phyloP scores from a whole-genome alignment of 2,888 invertebrate genomes.

The Agrochola lychnidis region DNA sequence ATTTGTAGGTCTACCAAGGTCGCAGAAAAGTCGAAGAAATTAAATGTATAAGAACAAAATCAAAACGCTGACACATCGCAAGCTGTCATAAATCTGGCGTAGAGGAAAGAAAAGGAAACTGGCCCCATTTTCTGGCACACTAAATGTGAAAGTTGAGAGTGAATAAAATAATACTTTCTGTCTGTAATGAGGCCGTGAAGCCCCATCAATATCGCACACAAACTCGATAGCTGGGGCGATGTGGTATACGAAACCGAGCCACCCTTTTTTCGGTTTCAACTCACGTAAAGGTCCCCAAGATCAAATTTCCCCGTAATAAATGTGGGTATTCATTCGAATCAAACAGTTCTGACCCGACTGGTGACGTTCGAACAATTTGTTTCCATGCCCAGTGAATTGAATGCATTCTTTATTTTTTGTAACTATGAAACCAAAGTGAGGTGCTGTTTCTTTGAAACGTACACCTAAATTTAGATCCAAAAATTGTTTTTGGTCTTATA shows the following conservation, averaged over 20 bases:
- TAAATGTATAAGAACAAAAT: constrained; percentile 1
- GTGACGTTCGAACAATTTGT: constrained; percentile 57
- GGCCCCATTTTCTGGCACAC: constrained; percentile 3
- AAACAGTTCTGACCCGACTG: constrained; percentile 70
- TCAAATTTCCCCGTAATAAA: constrained; percentile 79
- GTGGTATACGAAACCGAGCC: constrained; percentile 36
- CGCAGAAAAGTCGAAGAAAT: constrained; percentile 7
- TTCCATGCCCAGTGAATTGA: background rate
- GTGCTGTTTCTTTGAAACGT: background rate
- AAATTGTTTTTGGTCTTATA: background rate
- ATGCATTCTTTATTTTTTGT: constrained; percentile 2
- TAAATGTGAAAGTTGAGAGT: constrained; percentile 45
- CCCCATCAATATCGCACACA: constrained; percentile 58
- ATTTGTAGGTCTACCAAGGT: background rate
- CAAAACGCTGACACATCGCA: constrained; percentile 11
- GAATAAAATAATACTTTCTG: constrained; percentile 46
- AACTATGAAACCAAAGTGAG: background rate
- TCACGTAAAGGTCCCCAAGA: constrained; percentile 78
- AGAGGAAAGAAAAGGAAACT: constrained; percentile 20
- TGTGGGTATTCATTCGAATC: constrained; percentile 74
- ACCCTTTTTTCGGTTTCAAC: constrained; percentile 67
- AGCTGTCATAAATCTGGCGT: constrained; percentile 29
- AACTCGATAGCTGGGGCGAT: constrained; percentile 45
- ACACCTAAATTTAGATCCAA: background rate
- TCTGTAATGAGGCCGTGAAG: constrained; percentile 41